Evolutionary conservation across 92 coral and sea anemone genomes (phyloP), one percentile per base, ranked within the genome.

Genomic region (Umimayanthus chanpuru): DNA sequence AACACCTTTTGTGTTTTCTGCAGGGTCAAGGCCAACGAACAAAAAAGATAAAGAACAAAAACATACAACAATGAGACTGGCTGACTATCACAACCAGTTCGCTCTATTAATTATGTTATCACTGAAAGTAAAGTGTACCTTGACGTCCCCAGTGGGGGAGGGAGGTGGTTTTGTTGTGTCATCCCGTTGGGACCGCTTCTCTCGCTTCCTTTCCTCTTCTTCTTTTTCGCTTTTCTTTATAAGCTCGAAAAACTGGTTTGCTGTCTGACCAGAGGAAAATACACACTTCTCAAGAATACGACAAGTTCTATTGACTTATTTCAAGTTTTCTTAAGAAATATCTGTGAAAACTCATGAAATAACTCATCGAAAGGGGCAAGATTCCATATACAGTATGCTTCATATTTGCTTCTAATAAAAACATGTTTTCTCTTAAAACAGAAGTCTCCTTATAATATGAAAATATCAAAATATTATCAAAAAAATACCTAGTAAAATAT

Each of bases 241-340:
- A 1, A 92, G 41, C 75, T 80, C 74, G 82, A 92, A 84, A 29
- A 92, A 92, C 93, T 92, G 95, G 68, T 92, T 89, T 64, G 93
- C 91, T 77, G 95, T 92, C 95, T 92, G 87, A 77, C 82, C 76
- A 61, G 68, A 61, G 25, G 26, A 18, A 61, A 61, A 61, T 6
- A 61, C 9, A 61, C 68, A 61, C n/a, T 61, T 23, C 68, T 61
- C 68, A 61, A 61, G 68, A 61, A 20, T 61, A 61, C 15, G 65
- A 14, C 6, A 56, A 56, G 65, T 56, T 20, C 20, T 56, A 23
- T 14, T 16, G 23, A 56, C 65, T 2, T 14, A 56, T 20, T 14
- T 56, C 65, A 56, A 16, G 23, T 56, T 56, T 56, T 56, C 18
- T 56, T 56, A 56, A 56, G 4, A 56, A 14, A 56, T 20, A 14